These are phyloP conservation scores for Alcedo quadribrachys DNA, from an alignment of 2,797 vertebrate species.

Conservation along the genomic window DNA sequence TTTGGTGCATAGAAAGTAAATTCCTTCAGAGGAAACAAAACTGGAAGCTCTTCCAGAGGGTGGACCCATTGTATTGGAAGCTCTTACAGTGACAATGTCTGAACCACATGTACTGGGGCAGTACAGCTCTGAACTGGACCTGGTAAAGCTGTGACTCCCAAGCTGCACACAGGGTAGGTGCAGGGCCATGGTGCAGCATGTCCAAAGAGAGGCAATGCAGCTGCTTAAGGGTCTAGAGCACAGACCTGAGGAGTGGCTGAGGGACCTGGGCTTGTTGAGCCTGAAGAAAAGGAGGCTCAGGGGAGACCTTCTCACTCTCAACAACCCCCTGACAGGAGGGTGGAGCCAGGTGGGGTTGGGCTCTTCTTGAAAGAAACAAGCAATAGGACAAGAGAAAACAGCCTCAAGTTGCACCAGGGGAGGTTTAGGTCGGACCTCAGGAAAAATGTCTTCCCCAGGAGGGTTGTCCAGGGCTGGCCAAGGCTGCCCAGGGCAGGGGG, in stretches of 20 bases:
- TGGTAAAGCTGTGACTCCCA: neutral
- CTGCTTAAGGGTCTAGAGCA: neutral
- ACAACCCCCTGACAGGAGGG: neutral
- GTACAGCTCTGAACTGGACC: neutral
- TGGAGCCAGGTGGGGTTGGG: neutral
- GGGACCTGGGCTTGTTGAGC: neutral
- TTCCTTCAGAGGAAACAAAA: neutral
- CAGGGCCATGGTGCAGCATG: neutral
- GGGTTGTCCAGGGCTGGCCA: neutral
- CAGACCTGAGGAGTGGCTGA: neutral
- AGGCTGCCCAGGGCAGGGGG: neutral
- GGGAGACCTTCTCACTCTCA: neutral
- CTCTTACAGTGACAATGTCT: accelerated
- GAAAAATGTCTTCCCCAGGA: neutral
- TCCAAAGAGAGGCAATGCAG: neutral
- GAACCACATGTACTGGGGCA: accelerated
- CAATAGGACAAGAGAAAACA: neutral
- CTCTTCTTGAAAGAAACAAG: neutral
- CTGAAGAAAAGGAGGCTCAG: neutral
- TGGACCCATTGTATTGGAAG: neutral
- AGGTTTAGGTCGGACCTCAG: neutral
- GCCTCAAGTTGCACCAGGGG: neutral
- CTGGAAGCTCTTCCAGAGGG: neutral
- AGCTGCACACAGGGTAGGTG: no score
- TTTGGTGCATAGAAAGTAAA: neutral